phyloP scores from a whole-genome alignment of 2,888 invertebrate genomes.

The Phorcus lineatus region DNA sequence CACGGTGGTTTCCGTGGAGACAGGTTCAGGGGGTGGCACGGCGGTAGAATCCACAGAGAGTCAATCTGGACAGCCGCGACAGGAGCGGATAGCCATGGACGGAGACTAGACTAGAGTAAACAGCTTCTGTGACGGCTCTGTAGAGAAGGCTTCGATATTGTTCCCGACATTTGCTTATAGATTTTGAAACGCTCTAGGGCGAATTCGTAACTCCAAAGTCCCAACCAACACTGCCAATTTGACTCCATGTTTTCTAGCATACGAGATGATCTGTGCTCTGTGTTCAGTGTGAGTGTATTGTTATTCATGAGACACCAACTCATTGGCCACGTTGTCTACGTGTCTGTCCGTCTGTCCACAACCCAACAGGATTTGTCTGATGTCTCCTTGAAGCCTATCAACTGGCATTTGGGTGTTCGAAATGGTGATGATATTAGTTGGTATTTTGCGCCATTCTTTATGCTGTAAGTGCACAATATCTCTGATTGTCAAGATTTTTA shows the following conservation, averaged over 20 bases:
- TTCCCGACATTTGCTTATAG: not conserved
- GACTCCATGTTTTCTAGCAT: not conserved
- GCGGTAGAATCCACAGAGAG: not conserved
- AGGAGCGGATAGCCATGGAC: conserved; percentile 24
- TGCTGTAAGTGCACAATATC: no score
- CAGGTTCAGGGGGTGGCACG: conserved; percentile 23
- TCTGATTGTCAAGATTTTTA: no score
- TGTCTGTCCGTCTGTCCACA: not conserved
- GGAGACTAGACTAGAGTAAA: not conserved
- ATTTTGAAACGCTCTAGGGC: conserved; percentile 3
- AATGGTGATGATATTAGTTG: no score
- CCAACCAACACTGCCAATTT: conserved; percentile 16
- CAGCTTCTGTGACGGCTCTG: not conserved
- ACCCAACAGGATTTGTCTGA: not conserved
- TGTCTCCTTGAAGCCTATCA: not conserved
- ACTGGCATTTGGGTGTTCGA: no score
- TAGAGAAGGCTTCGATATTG: not conserved
- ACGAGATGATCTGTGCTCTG: not conserved
- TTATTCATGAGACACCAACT: not conserved
- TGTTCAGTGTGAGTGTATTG: conserved; percentile 2
- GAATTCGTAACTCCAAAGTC: not conserved
- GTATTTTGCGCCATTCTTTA: no score
- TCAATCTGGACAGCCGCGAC: not conserved
- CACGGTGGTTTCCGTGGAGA: conserved; percentile 44
- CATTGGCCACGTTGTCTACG: not conserved